Base-by-base conservation (phyloP, 1,140 invertebrate species). In the Vollenhovia emeryi region DNA sequence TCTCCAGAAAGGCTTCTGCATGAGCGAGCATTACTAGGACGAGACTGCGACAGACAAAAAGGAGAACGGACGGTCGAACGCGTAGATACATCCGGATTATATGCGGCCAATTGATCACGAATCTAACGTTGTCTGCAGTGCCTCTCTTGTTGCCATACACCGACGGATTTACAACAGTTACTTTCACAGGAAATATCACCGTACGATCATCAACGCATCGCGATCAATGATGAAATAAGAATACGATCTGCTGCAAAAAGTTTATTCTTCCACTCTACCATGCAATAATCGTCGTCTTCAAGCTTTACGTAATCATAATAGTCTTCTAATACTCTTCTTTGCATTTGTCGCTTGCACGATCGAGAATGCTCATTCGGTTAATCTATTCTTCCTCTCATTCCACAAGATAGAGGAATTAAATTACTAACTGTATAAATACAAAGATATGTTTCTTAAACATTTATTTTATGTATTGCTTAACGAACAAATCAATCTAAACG, bases 41-140 rank as follows among this genome's bases (percentile, higher is more conserved):
- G 89, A 89, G 73, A 89, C 87, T 76, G 59, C 68, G 79, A 83
- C 86, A 91, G 85, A 93, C 89, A 92, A 93, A 93, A 87, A 92
- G 33, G 79, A 66, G 36, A 89, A 86, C 84, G 76, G 59, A 86
- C 87, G 75, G 62, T 68, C 84, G 87, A 90, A 91, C 89, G 87
- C 86, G 89, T 92, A 87, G 87, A 80, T 92, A 92, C 91, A 92
- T 93, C 91, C 90, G 91, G 84, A 95, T 95, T 95, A 95, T 85
- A 68, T 84, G 93, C 93, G 92, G 93, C 93, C 94, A 94, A 95
- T 95, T 95, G 94, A 94, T 93, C 93, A 93, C 91, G 91, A 94
- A 94, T 94, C 87, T 89, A 92, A 91, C 83, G 87, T 82, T 86
- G 62, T 52, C 50, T 62, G 86, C 89, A 93, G 92, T 90, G 94